Evolutionary conservation across 2,113 vertebrate species (phyloP).

Genomic region (Sprattus sprattus): DNA sequence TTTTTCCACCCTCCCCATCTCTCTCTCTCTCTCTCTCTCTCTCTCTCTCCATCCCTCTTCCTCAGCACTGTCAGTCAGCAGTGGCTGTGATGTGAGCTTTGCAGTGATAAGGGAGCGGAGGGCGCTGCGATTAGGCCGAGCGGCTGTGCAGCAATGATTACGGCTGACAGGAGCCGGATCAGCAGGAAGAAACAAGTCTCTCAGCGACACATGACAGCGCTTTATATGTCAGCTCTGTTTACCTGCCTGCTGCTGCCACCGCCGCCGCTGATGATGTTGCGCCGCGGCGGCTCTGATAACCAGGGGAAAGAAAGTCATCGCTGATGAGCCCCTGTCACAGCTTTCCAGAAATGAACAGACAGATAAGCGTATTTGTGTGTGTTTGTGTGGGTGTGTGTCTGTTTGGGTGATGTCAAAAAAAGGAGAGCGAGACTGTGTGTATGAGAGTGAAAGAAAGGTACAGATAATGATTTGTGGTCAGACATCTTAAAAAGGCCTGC

Average conservation of each 20-base stretch:
- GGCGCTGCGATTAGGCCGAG: neutral
- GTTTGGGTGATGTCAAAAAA: neutral
- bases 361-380: neutral
- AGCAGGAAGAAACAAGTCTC: no score
- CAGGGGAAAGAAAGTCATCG: no score
- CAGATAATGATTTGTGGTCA: neutral
- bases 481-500: neutral
- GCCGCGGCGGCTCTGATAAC: no score
- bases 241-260: neutral
- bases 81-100: neutral
- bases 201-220: no score
- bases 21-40: neutral
- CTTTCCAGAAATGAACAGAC: no score
- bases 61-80: neutral
- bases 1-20: neutral
- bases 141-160: neutral
- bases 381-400: neutral
- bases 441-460: neutral
- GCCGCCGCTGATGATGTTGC: no score
- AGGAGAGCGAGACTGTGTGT: neutral
- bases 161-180: neutral
- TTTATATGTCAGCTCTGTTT: neutral
- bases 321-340: no score
- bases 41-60: neutral
- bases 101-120: neutral